These are phyloP conservation scores for Microtus oregoni DNA, from an alignment of 2,113 vertebrate species.

Conservation along the genomic window DNA sequence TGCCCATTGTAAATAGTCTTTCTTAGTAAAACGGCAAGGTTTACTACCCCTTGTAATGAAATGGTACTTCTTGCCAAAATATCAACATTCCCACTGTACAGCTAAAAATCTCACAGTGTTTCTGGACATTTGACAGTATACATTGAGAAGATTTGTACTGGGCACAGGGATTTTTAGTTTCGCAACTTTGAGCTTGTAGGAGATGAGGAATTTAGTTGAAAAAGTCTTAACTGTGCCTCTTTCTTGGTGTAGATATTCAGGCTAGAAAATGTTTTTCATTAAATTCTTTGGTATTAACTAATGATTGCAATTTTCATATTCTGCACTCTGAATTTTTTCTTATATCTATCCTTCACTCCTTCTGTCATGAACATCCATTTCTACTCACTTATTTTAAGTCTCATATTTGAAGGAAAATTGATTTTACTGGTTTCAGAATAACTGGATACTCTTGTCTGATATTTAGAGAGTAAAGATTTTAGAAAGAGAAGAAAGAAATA, in stretches of 20 bases:
- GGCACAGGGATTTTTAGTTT: slow-evolving; percentile 15
- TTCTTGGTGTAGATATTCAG: not conserved
- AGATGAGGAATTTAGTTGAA: not conserved
- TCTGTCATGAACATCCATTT: slow-evolving; percentile 24
- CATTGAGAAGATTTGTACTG: slow-evolving; percentile 1
- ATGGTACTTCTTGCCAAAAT: not conserved
- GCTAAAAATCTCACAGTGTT: not conserved
- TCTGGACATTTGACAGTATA: not conserved
- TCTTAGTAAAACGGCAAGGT: not conserved
- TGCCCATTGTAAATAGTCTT: not conserved
- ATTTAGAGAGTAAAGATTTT: not conserved
- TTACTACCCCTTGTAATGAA: not conserved
- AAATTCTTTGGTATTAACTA: slow-evolving; percentile 32
- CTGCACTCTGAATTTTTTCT: not conserved
- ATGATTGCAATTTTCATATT: slow-evolving; percentile 33
- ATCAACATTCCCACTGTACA: not conserved
- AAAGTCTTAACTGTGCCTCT: not conserved
- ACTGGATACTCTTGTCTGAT: slow-evolving; percentile 7
- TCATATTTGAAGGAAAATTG: slow-evolving; percentile 41
- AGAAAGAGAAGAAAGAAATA: not conserved
- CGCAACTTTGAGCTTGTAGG: not conserved
- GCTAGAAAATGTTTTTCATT: not conserved
- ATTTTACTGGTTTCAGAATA: slow-evolving; percentile 30
- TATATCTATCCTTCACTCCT: not conserved
- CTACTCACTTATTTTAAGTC: slow-evolving; percentile 50